phyloP scores from a whole-genome alignment of 2,113 vertebrate species.

The Verasper variegatus region DNA sequence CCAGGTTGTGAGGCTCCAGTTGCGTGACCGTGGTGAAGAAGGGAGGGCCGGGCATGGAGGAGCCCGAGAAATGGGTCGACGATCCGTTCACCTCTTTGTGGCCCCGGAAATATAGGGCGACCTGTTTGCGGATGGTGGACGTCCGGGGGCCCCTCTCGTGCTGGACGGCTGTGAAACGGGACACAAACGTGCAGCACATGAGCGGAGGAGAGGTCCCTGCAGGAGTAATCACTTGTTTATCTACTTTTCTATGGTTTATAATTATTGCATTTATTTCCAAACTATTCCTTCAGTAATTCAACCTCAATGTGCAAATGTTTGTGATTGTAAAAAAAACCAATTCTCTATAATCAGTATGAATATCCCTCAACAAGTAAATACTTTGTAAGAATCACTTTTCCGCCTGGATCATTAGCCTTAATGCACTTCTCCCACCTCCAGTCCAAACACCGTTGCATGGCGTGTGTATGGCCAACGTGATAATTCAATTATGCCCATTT shows the following conservation, averaged over 20 bases:
- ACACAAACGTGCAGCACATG: slow-evolving; percentile 6
- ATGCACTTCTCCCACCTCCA: slow-evolving; percentile 17
- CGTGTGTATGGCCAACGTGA: slow-evolving; percentile 41
- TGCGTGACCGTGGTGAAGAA: slow-evolving; percentile 98
- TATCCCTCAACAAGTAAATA: slow-evolving; percentile 10
- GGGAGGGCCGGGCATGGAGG: slow-evolving; percentile 89
- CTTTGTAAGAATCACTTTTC: slow-evolving; percentile 33
- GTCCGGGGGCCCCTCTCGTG: slow-evolving; percentile 97
- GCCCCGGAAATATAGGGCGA: slow-evolving; percentile 97
- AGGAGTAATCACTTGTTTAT: slow-evolving; percentile 8
- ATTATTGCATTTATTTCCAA: not conserved
- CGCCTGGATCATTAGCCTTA: slow-evolving; percentile 35
- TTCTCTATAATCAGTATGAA: too few relatives aligned
- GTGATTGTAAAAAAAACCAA: not conserved
- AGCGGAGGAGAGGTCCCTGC: slow-evolving; percentile 19
- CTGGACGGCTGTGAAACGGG: slow-evolving; percentile 88
- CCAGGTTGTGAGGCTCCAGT: slow-evolving; percentile 93
- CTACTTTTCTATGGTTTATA: not conserved
- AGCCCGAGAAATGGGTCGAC: slow-evolving; percentile 88
- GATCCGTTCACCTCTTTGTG: slow-evolving; percentile 95
- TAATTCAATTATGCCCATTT: slow-evolving; percentile 74
- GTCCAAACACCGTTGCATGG: slow-evolving; percentile 33
- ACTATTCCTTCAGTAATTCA: not conserved
- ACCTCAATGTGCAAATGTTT: not conserved
- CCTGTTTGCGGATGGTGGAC: slow-evolving; percentile 98